Conservation (phyloP, 2,797 vertebrate species). For the Sebastes matsubarae region DNA sequence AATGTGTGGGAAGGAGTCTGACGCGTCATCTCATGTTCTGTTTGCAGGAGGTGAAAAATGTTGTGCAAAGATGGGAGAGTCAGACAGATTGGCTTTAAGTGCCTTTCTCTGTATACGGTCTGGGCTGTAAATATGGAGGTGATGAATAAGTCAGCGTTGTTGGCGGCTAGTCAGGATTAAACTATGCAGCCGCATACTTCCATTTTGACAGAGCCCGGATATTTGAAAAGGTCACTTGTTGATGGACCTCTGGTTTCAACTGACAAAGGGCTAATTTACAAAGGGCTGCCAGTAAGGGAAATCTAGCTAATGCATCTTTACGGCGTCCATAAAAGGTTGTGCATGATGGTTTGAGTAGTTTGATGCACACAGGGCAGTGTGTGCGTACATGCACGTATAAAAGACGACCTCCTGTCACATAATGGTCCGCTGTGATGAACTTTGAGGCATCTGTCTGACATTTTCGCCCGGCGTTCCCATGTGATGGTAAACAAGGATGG, state of each 20-base stretch:
- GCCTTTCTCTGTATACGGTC: conserved; percentile 29
- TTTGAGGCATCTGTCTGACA: conserved; percentile 67
- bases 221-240: conserved; percentile 66
- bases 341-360: background rate
- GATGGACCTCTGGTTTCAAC: conserved; percentile 43
- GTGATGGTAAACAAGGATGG: conserved; percentile 62
- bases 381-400: background rate
- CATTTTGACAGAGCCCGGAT: conserved; percentile 38
- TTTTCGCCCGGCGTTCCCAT: conserved; percentile 55
- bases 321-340: conserved; percentile 12
- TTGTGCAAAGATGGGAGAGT: conserved; percentile 39
- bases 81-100: conserved; percentile 52
- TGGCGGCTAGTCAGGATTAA: conserved; percentile 57
- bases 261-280: conserved; percentile 44
- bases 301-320: conserved; percentile 19
- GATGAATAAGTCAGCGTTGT: conserved; percentile 61
- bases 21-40: conserved; percentile 52
- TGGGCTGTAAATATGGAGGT: conserved; percentile 58
- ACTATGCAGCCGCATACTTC: conserved; percentile 49
- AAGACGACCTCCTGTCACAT: conserved; percentile 26
- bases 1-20: conserved; percentile 58
- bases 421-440: conserved; percentile 51
- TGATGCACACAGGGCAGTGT: background rate
- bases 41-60: conserved; percentile 50
- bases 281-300: conserved; percentile 19